Conservation (phyloP, 2,888 invertebrate genomes). For the Drosophila ezoana region DNA sequence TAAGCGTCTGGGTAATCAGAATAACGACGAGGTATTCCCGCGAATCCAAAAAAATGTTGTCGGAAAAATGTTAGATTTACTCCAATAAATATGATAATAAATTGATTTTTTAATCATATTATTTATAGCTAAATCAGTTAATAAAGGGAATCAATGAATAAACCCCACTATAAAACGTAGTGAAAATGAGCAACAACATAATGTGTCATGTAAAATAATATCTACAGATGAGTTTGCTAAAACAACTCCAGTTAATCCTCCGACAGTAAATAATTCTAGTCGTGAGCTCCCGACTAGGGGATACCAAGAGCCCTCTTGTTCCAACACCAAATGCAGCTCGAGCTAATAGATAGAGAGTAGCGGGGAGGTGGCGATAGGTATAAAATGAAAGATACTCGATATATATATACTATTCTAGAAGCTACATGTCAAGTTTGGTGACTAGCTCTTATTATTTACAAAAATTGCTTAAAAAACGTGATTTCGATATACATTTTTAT, state of each 20-base stretch:
- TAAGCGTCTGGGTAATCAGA: constrained; percentile 90
- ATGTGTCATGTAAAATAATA: constrained; percentile 91
- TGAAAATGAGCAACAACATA: constrained; percentile 94
- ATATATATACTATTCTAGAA: too few relatives aligned
- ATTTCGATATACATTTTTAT: too few relatives aligned
- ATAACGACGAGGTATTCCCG: constrained; percentile 91
- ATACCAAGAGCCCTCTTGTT: too few relatives aligned
- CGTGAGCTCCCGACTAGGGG: too few relatives aligned
- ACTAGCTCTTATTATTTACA: too few relatives aligned
- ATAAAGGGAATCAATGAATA: constrained; percentile 90
- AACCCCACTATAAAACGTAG: constrained; percentile 91
- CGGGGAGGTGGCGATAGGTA: too few relatives aligned
- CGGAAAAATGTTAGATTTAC: constrained; percentile 93
- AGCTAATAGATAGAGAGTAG: too few relatives aligned
- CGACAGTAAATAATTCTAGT: constrained; percentile 91
- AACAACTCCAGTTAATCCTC: constrained; percentile 85
- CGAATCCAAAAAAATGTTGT: constrained; percentile 90
- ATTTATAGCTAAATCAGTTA: constrained; percentile 88
- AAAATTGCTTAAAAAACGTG: too few relatives aligned
- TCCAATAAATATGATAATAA: constrained; percentile 90
- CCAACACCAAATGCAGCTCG: too few relatives aligned
- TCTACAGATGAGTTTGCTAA: constrained; percentile 9
- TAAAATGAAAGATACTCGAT: too few relatives aligned
- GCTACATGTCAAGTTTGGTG: too few relatives aligned
- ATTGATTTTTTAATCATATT: constrained; percentile 88